phyloP scores from a whole-genome alignment of 2,888 invertebrate genomes.

The Xestia c-nigrum region DNA sequence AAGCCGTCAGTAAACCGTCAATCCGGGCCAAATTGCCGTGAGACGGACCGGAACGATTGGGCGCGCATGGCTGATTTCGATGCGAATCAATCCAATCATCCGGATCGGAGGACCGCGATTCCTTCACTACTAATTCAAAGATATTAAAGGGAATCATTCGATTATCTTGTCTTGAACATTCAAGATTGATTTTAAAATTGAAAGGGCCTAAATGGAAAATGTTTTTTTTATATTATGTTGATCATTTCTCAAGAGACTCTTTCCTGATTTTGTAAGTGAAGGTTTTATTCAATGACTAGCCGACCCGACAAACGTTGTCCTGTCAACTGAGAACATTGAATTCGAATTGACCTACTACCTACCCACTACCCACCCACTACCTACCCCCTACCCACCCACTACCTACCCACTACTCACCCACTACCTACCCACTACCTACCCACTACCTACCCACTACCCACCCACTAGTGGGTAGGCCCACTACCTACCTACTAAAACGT shows the following conservation, averaged over 20 bases:
- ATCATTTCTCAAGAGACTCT: background rate
- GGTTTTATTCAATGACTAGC: background rate
- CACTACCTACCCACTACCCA: too few relatives aligned
- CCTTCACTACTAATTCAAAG: constrained; percentile 34
- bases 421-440: too few relatives aligned
- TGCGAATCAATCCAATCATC: constrained; percentile 47
- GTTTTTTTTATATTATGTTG: background rate
- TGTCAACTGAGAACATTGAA: too few relatives aligned
- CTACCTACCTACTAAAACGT: too few relatives aligned
- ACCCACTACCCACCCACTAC: too few relatives aligned
- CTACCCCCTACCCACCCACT: too few relatives aligned
- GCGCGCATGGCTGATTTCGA: constrained; percentile 24
- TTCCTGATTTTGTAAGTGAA: background rate
- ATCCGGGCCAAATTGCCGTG: constrained; percentile 46
- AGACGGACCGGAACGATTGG: constrained; percentile 30
- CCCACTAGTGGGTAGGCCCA: too few relatives aligned
- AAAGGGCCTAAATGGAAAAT: background rate
- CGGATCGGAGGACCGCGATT: constrained; percentile 27
- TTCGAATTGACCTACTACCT: too few relatives aligned
- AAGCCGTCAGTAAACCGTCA: constrained; percentile 45
- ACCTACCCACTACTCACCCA: too few relatives aligned
- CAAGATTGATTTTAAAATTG: constrained; percentile 22
- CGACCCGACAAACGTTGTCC: too few relatives aligned
- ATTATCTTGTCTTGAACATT: constrained; percentile 23
- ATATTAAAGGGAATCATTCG: constrained; percentile 39